Evolutionary conservation across 2,797 vertebrate genomes (phyloP).

Genomic region (Poliocrania exsul): DNA sequence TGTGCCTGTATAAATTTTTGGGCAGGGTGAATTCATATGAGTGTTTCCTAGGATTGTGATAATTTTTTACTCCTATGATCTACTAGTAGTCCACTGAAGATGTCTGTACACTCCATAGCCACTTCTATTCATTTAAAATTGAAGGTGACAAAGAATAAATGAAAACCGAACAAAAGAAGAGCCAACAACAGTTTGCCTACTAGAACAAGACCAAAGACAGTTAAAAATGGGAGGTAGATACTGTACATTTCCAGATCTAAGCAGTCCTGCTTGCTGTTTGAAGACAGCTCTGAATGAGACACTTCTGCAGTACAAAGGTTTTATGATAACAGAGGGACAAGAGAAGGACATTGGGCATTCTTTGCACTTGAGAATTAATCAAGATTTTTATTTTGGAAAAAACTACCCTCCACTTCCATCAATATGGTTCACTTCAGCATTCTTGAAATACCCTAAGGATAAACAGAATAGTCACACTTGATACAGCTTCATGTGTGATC

Average conservation of each 20-base stretch:
- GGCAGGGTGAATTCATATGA: not conserved
- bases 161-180: not conserved
- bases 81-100: not conserved
- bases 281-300: not conserved
- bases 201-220: not conserved
- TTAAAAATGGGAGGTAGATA: not conserved
- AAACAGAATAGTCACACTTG: not conserved
- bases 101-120: not conserved
- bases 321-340: not conserved
- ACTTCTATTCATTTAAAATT: not conserved
- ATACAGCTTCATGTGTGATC: not conserved
- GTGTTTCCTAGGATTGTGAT: not conserved
- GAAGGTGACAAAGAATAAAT: not conserved
- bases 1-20: not conserved
- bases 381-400: not conserved
- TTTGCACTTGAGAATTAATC: not conserved
- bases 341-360: not conserved
- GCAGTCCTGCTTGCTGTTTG: not conserved
- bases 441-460: not conserved
- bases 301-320: not conserved
- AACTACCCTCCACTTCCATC: not conserved
- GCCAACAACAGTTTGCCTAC: not conserved
- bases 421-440: not conserved
- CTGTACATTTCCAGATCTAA: not conserved
- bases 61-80: not conserved